A percentile compares a stretch with the other conserved stretches of the same genome.
These are phyloP conservation scores for Sussaba pulchella DNA, from an alignment of 2,888 invertebrate species.

Conservation along the genomic window DNA sequence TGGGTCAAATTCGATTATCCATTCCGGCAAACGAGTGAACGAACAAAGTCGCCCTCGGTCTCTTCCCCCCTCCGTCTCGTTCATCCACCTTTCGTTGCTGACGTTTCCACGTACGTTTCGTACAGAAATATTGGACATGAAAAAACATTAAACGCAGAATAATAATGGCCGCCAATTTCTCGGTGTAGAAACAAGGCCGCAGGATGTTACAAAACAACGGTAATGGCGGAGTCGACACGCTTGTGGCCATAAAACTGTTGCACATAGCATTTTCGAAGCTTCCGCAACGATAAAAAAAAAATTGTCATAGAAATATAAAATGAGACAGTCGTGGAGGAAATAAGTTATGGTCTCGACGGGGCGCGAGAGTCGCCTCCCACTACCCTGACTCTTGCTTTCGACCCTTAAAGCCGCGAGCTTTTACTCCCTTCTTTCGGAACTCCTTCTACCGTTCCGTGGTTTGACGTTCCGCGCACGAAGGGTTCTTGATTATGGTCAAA, in stretches of 20 bases:
- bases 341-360: neutral
- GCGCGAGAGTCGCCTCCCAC: neutral
- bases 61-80: neutral
- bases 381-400: neutral
- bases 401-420: neutral
- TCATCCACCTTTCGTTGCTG: neutral
- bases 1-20: constrained; percentile 72
- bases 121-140: neutral
- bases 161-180: neutral
- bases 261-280: neutral
- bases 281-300: no score
- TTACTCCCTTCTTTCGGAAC: neutral
- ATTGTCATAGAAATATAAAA: no score
- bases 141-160: neutral
- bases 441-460: neutral
- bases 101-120: neutral
- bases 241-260: neutral
- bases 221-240: neutral
- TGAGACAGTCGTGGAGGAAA: neutral
- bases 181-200: neutral
- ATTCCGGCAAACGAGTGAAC: constrained; percentile 13
- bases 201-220: constrained; percentile 28
- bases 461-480: neutral
- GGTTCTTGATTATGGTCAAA: neutral
- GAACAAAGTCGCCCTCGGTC: neutral